These are phyloP conservation scores for Vultur gryphus DNA, from an alignment of 2,797 vertebrate genomes.

Conservation along the genomic window DNA sequence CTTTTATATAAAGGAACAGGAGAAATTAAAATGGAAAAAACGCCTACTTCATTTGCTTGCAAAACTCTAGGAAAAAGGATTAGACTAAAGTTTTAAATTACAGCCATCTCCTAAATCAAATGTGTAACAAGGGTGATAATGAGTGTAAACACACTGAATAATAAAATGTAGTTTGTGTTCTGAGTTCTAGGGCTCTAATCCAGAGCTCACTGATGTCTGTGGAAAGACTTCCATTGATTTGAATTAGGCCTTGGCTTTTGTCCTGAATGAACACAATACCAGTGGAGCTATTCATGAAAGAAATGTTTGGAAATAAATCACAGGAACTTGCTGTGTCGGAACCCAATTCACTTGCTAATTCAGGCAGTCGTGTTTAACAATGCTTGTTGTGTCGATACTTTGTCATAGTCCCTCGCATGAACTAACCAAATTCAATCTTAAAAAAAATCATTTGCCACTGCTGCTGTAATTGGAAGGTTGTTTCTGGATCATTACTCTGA, in stretches of 20 bases:
- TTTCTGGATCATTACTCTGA: not conserved
- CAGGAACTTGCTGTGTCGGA: not conserved
- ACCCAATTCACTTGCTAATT: constrained; percentile 31
- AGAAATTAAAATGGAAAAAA: not conserved
- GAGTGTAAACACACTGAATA: constrained; percentile 8
- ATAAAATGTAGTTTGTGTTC: constrained; percentile 17
- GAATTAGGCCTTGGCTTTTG: constrained; percentile 43
- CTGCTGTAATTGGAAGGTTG: not conserved
- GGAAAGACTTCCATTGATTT: constrained; percentile 27
- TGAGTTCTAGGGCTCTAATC: constrained; percentile 23
- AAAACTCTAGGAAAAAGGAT: constrained; percentile 31
- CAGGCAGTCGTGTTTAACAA: not conserved
- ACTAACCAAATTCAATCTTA: not conserved
- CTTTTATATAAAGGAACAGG: not conserved
- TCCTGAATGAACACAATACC: constrained; percentile 35
- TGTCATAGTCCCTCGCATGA: not conserved
- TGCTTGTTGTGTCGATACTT: not conserved
- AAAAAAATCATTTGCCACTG: not conserved
- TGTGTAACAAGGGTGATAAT: constrained; percentile 28
- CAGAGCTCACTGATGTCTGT: not conserved
- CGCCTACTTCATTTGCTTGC: constrained; percentile 13
- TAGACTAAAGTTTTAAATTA: constrained; percentile 39
- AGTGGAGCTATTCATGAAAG: not conserved
- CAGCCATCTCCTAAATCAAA: constrained; percentile 27
- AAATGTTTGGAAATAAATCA: constrained; percentile 48